Base-by-base conservation (phyloP, 2,888 invertebrate species). In the Zaprionus obscuricornis region DNA sequence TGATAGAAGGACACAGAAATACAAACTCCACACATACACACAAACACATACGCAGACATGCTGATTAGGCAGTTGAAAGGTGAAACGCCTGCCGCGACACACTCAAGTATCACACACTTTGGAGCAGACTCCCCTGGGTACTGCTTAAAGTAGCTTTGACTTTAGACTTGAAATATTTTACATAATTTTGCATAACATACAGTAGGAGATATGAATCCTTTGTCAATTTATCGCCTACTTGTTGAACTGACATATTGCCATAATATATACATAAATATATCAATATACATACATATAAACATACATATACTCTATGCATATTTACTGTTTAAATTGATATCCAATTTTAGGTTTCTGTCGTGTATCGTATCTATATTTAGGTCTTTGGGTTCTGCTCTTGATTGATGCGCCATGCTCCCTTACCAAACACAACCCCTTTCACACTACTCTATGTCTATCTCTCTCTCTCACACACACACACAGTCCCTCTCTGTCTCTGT, bases 51-150 rank as follows among this genome's bases (percentile, higher is more conserved):
- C 22, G 13, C 4, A 2, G 39, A 29, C 26, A 43, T 45, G 45
- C 43, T 71, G 66, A 76, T 77, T 82, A 82, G 78, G 74, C 83
- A 74, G 83, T 65, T 82, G 78, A 75, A 81, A 77, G 82, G 59
- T 70, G 52, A 70, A 68, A 73, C 55, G 50, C 57, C 45, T 22
- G 29, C 43, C 33, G 37, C 7, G 33, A 3, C 40, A 39, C 45
- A 52, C 33, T n/a, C n/a, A n/a, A n/a, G n/a, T n/a, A n/a, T n/a
- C n/a, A n/a, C n/a, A n/a, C n/a, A n/a, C n/a, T n/a, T n/a, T n/a
- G n/a, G n/a, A n/a, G n/a, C n/a, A n/a, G n/a, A n/a, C n/a, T n/a
- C n/a, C n/a, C n/a, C n/a, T n/a, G n/a, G n/a, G n/a, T n/a, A n/a
- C n/a, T n/a, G n/a, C 43, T 47, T 56, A 56, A 68, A 68, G 68